Conservation (phyloP, 2,797 vertebrate genomes). For the Peromyscus aztecus region DNA sequence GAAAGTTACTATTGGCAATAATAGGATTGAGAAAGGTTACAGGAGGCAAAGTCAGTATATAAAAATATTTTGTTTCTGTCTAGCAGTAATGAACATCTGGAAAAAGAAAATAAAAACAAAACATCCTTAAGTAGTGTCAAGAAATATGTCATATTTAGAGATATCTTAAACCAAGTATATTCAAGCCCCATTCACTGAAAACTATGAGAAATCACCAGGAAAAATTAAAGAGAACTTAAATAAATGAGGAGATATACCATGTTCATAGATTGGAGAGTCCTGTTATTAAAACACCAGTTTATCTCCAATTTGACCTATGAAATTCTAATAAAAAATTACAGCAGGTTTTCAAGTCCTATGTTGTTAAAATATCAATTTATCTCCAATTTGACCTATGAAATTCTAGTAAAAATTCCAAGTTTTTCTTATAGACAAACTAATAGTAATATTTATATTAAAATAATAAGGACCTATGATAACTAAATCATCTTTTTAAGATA, state of each 20-base stretch:
- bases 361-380: slow-evolving; percentile 6
- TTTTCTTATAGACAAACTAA: slow-evolving; percentile 13
- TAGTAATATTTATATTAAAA: background rate
- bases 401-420: background rate
- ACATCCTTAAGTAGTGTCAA: background rate
- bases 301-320: background rate
- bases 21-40: background rate
- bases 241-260: background rate
- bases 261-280: background rate
- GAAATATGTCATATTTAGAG: slow-evolving; percentile 30
- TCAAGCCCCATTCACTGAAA: background rate
- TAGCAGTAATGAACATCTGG: background rate
- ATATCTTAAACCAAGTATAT: slow-evolving; percentile 19
- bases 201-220: background rate
- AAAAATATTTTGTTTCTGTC: slow-evolving; percentile 25
- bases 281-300: slow-evolving; percentile 6
- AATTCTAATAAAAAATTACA: background rate
- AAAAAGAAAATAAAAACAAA: background rate
- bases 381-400: background rate
- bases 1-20: background rate
- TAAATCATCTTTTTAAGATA: slow-evolving; percentile 16
- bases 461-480: background rate
- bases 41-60: background rate
- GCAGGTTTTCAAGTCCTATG: background rate
- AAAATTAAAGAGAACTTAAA: background rate